Percentiles rank a stretch among this genome's conserved stretches.
phyloP scores from a whole-genome alignment of 2,888 invertebrate genomes.

The Chaitophorus viminalis region DNA sequence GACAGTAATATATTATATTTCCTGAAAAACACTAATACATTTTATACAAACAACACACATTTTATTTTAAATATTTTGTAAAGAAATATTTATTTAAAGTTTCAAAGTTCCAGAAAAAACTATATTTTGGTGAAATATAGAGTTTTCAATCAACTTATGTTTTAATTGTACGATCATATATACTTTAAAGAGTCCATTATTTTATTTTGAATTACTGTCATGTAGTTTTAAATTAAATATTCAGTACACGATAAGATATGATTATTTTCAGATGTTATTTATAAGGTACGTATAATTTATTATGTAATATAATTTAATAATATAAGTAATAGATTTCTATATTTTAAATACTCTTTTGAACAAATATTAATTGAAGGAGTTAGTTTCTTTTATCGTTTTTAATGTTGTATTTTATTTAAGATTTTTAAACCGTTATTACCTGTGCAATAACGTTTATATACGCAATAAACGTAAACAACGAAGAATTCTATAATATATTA shows the following conservation, averaged over 20 bases:
- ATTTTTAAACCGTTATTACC: neutral
- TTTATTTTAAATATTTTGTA: neutral
- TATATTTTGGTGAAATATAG: too few relatives aligned
- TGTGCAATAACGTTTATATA: neutral
- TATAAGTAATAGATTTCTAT: neutral
- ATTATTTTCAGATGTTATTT: neutral
- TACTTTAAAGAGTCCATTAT: neutral
- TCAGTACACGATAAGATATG: neutral
- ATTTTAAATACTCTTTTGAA: neutral
- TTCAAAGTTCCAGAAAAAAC: too few relatives aligned
- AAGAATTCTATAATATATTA: constrained; percentile 35
- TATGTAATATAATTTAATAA: neutral
- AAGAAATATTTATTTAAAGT: too few relatives aligned
- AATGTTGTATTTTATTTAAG: neutral
- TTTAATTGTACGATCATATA: too few relatives aligned
- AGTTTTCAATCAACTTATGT: too few relatives aligned
- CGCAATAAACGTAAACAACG: constrained; percentile 22
- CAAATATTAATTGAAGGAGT: neutral
- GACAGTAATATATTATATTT: neutral
- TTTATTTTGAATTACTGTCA: neutral
- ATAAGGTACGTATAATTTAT: constrained; percentile 20
- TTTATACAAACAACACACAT: neutral
- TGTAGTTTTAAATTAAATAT: neutral
- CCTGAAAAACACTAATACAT: neutral
- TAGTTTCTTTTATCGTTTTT: neutral